Base-by-base conservation (phyloP, 2,113 vertebrate genomes). In the Forbesichthys papilliferus region DNA sequence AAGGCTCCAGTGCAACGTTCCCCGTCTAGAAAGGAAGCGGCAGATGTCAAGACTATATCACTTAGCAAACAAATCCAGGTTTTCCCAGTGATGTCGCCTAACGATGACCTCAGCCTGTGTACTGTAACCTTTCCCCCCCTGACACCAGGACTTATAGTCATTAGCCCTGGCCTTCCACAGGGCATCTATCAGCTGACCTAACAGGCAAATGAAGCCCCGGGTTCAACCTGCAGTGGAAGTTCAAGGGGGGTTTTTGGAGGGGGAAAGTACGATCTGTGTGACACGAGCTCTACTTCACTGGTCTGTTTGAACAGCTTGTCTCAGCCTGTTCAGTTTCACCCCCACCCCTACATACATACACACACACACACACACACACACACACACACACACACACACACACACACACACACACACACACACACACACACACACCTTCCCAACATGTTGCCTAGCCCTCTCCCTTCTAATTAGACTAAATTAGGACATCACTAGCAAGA, bases 291-390 rank as follows among this genome's bases (percentile, higher is more conserved):
- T 79, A 27, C 33, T 47, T 48, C 66, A 57, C 73, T 9, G 33
- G 71, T 52, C 56, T 78, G 64, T 87, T 84, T 83, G 64, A 88
- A 71, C 73, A 71, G 80, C 91, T 82, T 90, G 88, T 91, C 83
- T 68, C 65, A 78, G 91, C 90, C 86, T 91, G 87, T 82, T 88
- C 69, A 62, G 77, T 69, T 85, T 84, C 81, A 83, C 82, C 74
- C 74, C 74, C 74, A 72, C 54, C 18, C 73, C 71, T 73, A 68
- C 33, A 60, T 66, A 52, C 42, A 72, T 72, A 74, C 54, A 56
- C 20, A 20, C 20, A 20, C 20, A 1, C 20, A 20, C 20, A 1
- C 20, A 20, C 20, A 1, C 81, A 83, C 82, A 1, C 20, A 70
- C 74, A 72, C 54, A n/a, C 73, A 71, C 69, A 68, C 33, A 60